Percentiles rank a stretch among this genome's conserved stretches.
Evolutionary conservation across 2,113 vertebrate genomes (phyloP).

Genomic region (Chlamydotis undulata): DNA sequence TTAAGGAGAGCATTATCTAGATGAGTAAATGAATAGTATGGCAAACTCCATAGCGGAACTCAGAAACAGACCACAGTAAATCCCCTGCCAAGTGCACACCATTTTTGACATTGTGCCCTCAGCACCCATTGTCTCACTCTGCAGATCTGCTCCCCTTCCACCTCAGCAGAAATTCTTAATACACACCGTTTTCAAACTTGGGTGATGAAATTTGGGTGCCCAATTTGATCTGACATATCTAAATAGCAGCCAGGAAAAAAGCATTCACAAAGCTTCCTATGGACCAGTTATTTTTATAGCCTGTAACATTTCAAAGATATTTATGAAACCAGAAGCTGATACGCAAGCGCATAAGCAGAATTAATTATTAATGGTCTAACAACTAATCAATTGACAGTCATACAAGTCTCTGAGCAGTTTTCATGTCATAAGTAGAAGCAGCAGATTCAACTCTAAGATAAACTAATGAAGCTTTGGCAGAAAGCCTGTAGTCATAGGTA

Average conservation of each 20-base stretch:
- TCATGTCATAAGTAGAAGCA: neutral
- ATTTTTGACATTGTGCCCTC: neutral
- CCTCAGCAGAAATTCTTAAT: neutral
- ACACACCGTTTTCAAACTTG: neutral
- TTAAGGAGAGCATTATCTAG: neutral
- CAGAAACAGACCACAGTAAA: neutral
- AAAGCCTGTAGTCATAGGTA: neutral
- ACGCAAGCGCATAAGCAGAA: neutral
- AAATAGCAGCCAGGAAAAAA: neutral
- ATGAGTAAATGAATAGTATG: neutral
- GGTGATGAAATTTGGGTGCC: neutral
- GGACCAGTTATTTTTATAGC: neutral
- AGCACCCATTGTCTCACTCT: neutral
- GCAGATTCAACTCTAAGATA: neutral
- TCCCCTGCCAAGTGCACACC: rapidly evolving
- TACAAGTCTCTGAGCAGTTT: neutral
- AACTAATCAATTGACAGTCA: neutral
- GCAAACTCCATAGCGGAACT: neutral
- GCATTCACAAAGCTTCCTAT: neutral
- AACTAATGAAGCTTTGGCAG: neutral
- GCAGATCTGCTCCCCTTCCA: neutral
- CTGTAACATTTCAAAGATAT: neutral
- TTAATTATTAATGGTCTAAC: neutral
- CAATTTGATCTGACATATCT: neutral
- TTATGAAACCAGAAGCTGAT: neutral